Percentiles rank a stretch among this genome's conserved stretches.
phyloP scores from a whole-genome alignment of 2,888 invertebrate genomes.

The Rosalia funebris region DNA sequence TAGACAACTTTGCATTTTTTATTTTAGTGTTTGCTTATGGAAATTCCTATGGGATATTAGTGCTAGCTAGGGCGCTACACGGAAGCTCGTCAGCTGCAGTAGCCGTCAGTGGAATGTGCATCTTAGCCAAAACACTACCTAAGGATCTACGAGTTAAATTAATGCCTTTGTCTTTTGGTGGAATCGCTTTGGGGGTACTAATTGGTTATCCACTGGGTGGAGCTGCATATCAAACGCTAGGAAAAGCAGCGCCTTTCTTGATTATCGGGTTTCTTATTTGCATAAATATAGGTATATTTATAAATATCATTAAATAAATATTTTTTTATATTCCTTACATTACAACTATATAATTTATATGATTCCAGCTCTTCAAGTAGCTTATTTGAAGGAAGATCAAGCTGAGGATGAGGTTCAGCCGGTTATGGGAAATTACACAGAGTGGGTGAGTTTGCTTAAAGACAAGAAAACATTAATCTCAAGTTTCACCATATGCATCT shows the following conservation, averaged over 20 bases:
- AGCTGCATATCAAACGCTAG: conserved; percentile 78
- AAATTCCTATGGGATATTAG: conserved; percentile 73
- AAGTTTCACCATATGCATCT: conserved; percentile 77
- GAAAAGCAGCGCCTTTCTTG: conserved; percentile 80
- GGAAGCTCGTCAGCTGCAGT: conserved; percentile 84
- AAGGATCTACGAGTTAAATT: conserved; percentile 71
- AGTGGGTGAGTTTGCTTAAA: conserved; percentile 69
- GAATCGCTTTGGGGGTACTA: conserved; percentile 82
- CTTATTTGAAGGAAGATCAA: conserved; percentile 42
- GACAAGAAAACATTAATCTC: conserved; percentile 73
- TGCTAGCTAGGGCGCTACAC: conserved; percentile 80
- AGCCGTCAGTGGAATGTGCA: conserved; percentile 83
- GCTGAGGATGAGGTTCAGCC: conserved; percentile 31
- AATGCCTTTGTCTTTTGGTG: conserved; percentile 86
- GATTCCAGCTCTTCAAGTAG: conserved; percentile 53
- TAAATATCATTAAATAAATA: too few relatives aligned
- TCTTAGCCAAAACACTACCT: conserved; percentile 73
- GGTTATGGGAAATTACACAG: conserved; percentile 46
- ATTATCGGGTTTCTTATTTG: conserved; percentile 72
- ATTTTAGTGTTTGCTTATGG: conserved; percentile 82
- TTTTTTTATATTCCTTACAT: too few relatives aligned
- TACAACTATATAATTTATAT: too few relatives aligned
- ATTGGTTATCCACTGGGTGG: conserved; percentile 86
- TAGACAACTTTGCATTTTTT: too few relatives aligned
- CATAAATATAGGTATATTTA: conserved; percentile 67